These are phyloP conservation scores for Patella caerulea DNA, from an alignment of 2,888 invertebrate species.

Conservation along the genomic window DNA sequence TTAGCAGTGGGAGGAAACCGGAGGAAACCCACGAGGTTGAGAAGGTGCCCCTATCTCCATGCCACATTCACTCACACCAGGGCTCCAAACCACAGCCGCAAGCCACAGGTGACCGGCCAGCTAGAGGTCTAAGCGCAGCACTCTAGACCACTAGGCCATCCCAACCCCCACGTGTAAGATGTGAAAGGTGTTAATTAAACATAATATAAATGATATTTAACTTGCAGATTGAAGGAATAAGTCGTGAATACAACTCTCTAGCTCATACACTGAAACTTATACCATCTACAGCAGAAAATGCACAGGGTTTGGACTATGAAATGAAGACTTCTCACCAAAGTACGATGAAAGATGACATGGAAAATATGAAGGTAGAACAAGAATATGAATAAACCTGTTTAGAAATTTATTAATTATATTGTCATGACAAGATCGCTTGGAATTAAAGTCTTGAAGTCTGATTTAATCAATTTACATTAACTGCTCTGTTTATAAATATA, in stretches of 20 bases:
- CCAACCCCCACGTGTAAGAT: no score
- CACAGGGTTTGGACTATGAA: conserved; percentile 61
- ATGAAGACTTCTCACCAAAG: conserved; percentile 43
- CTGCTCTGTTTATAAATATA: background rate
- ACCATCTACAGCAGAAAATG: conserved; percentile 60
- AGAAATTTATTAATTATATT: background rate
- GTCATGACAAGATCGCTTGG: background rate
- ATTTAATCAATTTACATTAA: conserved; percentile 12
- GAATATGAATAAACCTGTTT: background rate
- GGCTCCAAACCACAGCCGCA: no score
- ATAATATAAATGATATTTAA: background rate
- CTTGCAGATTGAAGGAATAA: conserved; percentile 48
- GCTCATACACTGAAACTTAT: conserved; percentile 59
- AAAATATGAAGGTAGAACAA: conserved; percentile 48
- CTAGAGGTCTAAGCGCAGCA: no score
- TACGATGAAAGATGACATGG: conserved; percentile 37
- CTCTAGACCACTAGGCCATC: no score
- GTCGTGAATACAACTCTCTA: conserved; percentile 55
- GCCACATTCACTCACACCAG: no score
- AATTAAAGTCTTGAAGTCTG: background rate
- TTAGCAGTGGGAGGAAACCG: no score
- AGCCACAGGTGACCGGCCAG: no score
- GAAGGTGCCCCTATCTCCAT: no score
- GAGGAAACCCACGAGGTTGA: no score
- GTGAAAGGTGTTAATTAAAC: no score